These are phyloP conservation scores for Theropithecus gelada DNA, from an alignment of 2,113 vertebrate species.

Conservation along the genomic window DNA sequence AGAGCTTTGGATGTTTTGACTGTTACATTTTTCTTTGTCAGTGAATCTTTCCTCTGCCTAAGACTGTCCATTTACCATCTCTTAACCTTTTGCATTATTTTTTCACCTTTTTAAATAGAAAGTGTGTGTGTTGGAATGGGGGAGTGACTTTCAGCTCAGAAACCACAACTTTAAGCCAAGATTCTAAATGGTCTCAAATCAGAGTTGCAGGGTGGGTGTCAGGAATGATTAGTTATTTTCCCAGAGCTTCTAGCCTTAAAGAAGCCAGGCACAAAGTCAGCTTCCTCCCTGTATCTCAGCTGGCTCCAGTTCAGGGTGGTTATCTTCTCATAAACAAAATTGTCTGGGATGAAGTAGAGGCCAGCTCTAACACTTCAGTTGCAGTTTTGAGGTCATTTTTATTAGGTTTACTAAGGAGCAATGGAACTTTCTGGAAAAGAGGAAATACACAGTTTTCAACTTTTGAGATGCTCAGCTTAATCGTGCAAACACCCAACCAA, in stretches of 20 bases:
- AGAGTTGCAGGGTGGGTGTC: no score
- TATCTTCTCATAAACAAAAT: conserved; percentile 4
- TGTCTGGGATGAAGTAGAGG: conserved; percentile 33
- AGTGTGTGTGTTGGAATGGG: neutral
- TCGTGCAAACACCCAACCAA: neutral
- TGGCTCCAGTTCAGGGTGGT: neutral
- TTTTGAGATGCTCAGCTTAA: neutral
- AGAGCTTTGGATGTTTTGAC: neutral
- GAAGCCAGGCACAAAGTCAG: neutral
- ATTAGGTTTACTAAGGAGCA: conserved; percentile 27
- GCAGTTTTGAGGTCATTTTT: conserved; percentile 47
- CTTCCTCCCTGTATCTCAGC: neutral
- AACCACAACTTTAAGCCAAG: neutral
- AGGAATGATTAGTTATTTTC: neutral
- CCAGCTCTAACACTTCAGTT: neutral
- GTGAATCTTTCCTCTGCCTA: neutral
- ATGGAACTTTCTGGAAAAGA: neutral
- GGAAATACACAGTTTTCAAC: neutral
- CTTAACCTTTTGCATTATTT: neutral
- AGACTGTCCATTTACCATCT: neutral
- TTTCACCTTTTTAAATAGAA: neutral
- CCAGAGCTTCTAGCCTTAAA: neutral
- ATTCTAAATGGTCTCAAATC: neutral
- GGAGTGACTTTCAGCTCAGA: neutral
- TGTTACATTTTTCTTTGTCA: neutral